Conservation (phyloP, 1,140 invertebrate species). For the Heliothis virescens region DNA sequence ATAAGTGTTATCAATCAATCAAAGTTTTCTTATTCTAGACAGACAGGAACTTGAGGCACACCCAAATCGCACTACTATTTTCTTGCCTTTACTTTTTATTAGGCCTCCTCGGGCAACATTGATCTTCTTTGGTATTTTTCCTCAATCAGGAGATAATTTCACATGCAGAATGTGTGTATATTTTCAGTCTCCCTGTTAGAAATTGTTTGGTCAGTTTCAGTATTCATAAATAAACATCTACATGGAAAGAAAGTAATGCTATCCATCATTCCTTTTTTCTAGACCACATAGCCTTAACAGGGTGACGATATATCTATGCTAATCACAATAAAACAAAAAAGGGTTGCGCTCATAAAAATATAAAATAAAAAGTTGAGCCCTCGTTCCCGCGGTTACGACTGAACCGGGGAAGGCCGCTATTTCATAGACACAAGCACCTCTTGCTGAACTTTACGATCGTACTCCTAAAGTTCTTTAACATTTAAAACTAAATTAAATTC, state of each 20-base stretch:
- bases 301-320: constrained; percentile 7
- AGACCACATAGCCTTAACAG: background rate
- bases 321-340: constrained; percentile 13
- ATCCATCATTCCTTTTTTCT: background rate
- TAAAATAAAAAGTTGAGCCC: constrained; percentile 4
- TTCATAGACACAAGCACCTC: constrained; percentile 17
- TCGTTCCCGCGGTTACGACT: background rate
- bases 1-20: no score
- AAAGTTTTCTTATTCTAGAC: no score
- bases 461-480: constrained; percentile 17
- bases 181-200: no score
- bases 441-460: constrained; percentile 5
- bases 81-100: no score
- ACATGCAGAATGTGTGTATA: no score
- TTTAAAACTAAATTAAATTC: constrained; percentile 34
- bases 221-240: background rate
- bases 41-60: no score
- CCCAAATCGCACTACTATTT: no score
- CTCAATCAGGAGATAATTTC: no score
- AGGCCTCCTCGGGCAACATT: no score
- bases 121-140: no score
- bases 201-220: no score
- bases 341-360: constrained; percentile 4
- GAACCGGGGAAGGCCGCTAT: background rate
- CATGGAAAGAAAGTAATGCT: background rate